Percentiles rank a stretch among this genome's conserved stretches.
These are phyloP conservation scores for Mycetomoellerius zeteki DNA, from an alignment of 1,140 invertebrate genomes.

Conservation along the genomic window DNA sequence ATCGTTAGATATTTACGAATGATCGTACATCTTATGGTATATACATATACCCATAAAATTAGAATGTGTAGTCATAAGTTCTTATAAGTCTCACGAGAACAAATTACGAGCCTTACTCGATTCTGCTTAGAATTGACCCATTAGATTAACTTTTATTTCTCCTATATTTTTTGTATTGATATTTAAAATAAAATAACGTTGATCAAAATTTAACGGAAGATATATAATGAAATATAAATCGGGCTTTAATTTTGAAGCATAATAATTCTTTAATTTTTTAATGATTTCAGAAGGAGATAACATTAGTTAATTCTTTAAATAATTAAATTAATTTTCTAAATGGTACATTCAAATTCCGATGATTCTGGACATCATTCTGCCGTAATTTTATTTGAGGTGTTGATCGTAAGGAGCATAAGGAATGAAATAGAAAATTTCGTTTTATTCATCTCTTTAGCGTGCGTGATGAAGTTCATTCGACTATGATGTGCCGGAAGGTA, in stretches of 20 bases:
- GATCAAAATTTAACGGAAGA: neutral
- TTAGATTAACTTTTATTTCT: neutral
- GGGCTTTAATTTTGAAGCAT: neutral
- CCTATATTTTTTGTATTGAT: neutral
- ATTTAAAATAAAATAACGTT: constrained; percentile 3
- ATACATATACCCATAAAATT: no score
- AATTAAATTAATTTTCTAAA: neutral
- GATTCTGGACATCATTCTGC: neutral
- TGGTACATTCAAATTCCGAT: neutral
- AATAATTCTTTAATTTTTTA: neutral
- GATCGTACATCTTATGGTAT: no score
- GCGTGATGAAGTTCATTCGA: neutral
- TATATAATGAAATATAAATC: neutral
- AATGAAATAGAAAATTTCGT: neutral
- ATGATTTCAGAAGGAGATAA: neutral
- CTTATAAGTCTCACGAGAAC: no score
- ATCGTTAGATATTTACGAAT: no score
- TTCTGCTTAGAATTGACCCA: no score
- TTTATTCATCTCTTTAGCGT: neutral
- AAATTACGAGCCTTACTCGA: no score
- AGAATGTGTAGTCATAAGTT: no score
- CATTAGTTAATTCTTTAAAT: neutral
- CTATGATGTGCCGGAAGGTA: constrained; percentile 47
- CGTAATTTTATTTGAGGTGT: neutral
- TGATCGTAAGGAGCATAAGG: neutral